These are phyloP conservation scores for Athalia circularis DNA, from an alignment of 2,888 invertebrate species.

Conservation along the genomic window DNA sequence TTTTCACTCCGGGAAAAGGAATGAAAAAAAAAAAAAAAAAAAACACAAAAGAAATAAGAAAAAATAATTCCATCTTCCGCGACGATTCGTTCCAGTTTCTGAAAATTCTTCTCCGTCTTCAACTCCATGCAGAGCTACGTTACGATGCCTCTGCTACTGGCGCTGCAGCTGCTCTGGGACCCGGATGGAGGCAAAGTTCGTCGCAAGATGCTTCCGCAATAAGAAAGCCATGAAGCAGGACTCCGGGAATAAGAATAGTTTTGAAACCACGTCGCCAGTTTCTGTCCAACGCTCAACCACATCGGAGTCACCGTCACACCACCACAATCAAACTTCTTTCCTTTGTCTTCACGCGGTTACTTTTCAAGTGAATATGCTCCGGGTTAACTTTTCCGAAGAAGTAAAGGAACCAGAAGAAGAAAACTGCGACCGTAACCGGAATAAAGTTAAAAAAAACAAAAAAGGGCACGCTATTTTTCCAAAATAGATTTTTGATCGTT, in stretches of 20 bases:
- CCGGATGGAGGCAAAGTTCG: slow-evolving; percentile 49
- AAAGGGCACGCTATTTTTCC: too few species aligned
- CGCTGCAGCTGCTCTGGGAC: slow-evolving; percentile 54
- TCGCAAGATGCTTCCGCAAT: slow-evolving; percentile 61
- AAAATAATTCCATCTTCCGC: slow-evolving; percentile 1
- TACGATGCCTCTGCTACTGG: slow-evolving; percentile 3
- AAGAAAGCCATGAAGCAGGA: slow-evolving; percentile 51
- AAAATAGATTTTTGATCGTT: background rate
- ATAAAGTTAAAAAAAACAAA: slow-evolving; percentile 3
- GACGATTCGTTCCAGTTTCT: slow-evolving; percentile 14
- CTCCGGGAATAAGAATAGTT: slow-evolving; percentile 53
- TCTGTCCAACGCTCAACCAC: slow-evolving; percentile 21
- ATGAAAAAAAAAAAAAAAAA: background rate
- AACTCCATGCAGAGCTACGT: background rate
- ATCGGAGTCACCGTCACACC: slow-evolving; percentile 23
- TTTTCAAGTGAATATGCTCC: slow-evolving; percentile 56
- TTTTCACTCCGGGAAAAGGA: background rate
- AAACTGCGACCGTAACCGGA: slow-evolving; percentile 16
- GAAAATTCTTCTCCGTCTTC: background rate
- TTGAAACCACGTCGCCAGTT: slow-evolving; percentile 51
- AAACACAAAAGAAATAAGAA: background rate
- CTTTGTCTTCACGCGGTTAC: slow-evolving; percentile 48
- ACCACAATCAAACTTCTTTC: slow-evolving; percentile 38
- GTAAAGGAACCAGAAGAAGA: background rate
- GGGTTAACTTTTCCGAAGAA: slow-evolving; percentile 48